Percentiles rank a stretch among this genome's conserved stretches.
phyloP scores from a whole-genome alignment of 2,888 invertebrate genomes.

The Troilus luridus region DNA sequence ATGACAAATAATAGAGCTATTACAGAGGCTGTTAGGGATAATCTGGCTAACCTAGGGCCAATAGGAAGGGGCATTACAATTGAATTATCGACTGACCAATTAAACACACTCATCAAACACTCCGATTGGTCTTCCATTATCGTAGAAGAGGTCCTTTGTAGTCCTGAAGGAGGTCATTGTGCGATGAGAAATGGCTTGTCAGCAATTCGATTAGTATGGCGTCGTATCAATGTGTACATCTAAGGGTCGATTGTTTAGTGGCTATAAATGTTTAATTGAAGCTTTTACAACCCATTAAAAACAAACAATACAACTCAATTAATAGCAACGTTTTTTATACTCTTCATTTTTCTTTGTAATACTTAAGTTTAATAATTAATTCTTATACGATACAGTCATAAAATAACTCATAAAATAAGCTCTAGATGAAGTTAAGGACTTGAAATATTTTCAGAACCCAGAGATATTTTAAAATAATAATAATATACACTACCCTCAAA shows the following conservation, averaged over 20 bases:
- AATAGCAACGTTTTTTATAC: background rate
- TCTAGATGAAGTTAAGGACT: too few species aligned
- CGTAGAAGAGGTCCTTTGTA: background rate
- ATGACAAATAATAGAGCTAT: background rate
- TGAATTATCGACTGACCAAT: background rate
- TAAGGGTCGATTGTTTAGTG: background rate
- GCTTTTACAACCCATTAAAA: background rate
- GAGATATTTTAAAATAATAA: too few species aligned
- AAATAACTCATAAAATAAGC: too few species aligned
- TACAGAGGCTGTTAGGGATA: background rate
- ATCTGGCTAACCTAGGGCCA: background rate
- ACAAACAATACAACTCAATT: background rate
- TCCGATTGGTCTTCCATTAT: background rate
- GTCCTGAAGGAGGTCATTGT: background rate
- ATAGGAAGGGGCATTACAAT: background rate
- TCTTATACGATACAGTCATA: too few species aligned
- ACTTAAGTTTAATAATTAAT: too few species aligned
- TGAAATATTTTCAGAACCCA: too few species aligned
- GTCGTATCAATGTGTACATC: background rate
- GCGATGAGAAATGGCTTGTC: background rate
- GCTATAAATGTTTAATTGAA: background rate
- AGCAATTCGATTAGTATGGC: background rate
- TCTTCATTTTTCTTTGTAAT: background rate
- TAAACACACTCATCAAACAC: slow-evolving; percentile 14
- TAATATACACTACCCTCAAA: too few species aligned